These are phyloP conservation scores for Dinomys branickii DNA, from an alignment of 2,113 vertebrate genomes.

Conservation along the genomic window DNA sequence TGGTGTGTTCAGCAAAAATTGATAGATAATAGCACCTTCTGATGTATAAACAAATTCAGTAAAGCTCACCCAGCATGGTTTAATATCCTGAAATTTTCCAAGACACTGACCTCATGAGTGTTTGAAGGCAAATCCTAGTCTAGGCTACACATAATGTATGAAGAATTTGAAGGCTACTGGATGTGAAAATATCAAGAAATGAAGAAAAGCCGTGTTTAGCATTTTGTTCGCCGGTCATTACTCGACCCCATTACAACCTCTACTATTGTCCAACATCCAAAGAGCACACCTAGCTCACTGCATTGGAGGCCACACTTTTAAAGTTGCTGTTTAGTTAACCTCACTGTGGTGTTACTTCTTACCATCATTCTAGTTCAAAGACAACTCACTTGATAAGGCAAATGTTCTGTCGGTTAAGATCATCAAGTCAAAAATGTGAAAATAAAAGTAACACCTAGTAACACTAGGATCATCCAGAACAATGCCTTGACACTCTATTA, in stretches of 20 bases:
- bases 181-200: constrained; percentile 5
- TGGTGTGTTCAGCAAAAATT: not conserved
- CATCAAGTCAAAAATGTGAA: not conserved
- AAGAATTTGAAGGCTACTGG: not conserved
- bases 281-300: not conserved
- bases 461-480: not conserved
- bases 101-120: not conserved
- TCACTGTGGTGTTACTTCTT: not conserved
- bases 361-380: not conserved
- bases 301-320: not conserved
- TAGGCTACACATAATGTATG: not conserved
- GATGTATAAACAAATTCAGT: not conserved
- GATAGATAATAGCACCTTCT: not conserved
- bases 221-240: not conserved
- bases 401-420: not conserved
- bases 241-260: too few species aligned
- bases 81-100: not conserved
- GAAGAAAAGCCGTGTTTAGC: not conserved
- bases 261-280: not conserved
- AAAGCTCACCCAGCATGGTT: not conserved
- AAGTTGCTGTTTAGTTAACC: not conserved
- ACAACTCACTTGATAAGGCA: not conserved
- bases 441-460: not conserved
- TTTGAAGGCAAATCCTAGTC: not conserved
- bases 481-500: not conserved